A percentile compares a stretch with the other conserved stretches of the same genome.
phyloP scores from a whole-genome alignment of 1,140 invertebrate genomes.

The Drosophila aff. region DNA sequence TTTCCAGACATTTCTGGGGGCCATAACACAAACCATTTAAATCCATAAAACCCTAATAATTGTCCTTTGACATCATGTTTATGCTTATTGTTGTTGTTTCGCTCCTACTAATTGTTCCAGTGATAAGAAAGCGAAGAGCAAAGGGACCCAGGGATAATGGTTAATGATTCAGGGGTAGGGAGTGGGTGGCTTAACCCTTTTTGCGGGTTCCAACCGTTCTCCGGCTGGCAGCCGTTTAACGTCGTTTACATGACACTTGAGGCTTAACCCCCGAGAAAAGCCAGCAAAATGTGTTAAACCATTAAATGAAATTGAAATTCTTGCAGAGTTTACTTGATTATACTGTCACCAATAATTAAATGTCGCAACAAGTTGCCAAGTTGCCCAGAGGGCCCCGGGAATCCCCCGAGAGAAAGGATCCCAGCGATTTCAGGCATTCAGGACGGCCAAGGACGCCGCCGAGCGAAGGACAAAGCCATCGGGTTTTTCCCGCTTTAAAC shows the following conservation, averaged over 20 bases:
- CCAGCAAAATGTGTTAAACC: conserved; percentile 73
- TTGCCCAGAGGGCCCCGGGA: conserved; percentile 8
- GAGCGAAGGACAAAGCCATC: conserved; percentile 19
- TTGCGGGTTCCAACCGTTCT: conserved; percentile 36
- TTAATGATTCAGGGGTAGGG: conserved; percentile 1
- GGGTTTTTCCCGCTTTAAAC: conserved; percentile 43
- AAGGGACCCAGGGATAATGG: conserved; percentile 14
- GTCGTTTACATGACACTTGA: conserved; percentile 80
- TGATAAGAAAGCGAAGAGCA: conserved; percentile 39
- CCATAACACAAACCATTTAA: conserved; percentile 26
- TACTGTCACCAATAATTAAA: conserved; percentile 84
- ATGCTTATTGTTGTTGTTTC: conserved; percentile 70
- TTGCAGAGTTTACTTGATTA: conserved; percentile 83
- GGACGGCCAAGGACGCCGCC: conserved; percentile 9
- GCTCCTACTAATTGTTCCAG: conserved; percentile 68
- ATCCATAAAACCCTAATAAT: conserved; percentile 76
- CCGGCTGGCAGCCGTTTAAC: conserved; percentile 51
- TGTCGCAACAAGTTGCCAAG: conserved; percentile 80
- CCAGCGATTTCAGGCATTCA: conserved; percentile 2
- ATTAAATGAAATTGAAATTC: conserved; percentile 83
- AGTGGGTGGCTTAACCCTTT: conserved; percentile 46
- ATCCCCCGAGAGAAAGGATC: conserved; percentile 5
- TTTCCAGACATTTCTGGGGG: not conserved
- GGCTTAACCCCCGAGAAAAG: conserved; percentile 59
- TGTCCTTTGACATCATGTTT: conserved; percentile 76